Base-by-base conservation (phyloP, 2,888 invertebrate species). In the Pristionchus exspectatus region DNA sequence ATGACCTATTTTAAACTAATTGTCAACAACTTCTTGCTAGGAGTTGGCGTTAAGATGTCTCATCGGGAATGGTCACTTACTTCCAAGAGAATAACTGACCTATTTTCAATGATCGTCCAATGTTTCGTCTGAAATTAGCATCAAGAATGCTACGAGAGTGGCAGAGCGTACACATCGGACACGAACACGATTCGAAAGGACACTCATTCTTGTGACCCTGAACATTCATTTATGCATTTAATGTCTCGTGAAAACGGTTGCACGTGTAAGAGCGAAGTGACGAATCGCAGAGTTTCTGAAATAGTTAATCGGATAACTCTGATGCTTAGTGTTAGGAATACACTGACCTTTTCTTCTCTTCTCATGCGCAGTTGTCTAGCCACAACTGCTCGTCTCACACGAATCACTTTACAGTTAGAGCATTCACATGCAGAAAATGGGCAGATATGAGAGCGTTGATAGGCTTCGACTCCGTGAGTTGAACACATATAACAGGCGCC, bases 181-280 rank as follows among this genome's bases (percentile, higher is more conserved):
- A 81, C 9, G n/a, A 14, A 33, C 81, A 81, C 2, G 44, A n/a
- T 9, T 44, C 81, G 81, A 18, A 81, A 3, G 81, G 50, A 27
- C 81, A 81, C 16, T 10, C 50, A 33, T 81, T 81, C 50, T 81
- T 81, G 54, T 81, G 81, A 12, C 81, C 81, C 81, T 81, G 81
- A 0, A 27, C 27, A 66, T 66, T 66, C 18, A 10, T 66, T n/a
- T 38, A 38, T 38, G 38, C 38, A 38, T 38, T 72, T 14, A 27
- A 18, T 69, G 5, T 69, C 27, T 27, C 27, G n/a, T n/a, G n/a
- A n/a, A n/a, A n/a, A n/a, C n/a, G n/a, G 50, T 81, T 81, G 33
- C 81, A 81, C 2, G 81, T 81, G 81, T 81, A 81, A 27, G 81
- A 54, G 50, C n/a, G 81, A 27, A 72, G 30, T 18, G 33, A 33